Evolutionary conservation across 2,797 vertebrate genomes (phyloP), one percentile per base, ranked within the genome.

Genomic region (Myoxocephalus aenaeus): DNA sequence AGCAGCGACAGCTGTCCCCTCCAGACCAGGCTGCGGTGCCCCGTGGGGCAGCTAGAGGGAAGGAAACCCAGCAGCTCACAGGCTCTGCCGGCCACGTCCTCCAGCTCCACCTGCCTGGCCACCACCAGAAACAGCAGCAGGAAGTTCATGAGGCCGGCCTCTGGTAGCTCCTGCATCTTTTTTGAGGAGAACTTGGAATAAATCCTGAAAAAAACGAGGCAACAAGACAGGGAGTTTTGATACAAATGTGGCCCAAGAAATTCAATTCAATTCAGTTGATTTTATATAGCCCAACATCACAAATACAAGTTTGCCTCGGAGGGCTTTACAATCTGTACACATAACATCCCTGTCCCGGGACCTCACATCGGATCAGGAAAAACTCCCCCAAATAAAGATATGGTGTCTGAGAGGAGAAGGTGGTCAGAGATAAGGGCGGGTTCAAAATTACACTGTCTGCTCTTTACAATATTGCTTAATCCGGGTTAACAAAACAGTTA

Each of bases 171-270:
- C 86, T 96, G 95, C 97, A 99, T 99, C 91, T 97, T 97, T 87
- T 94, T 97, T 48, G 95, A 93, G 81, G 98, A 97, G 82, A 99
- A 99, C 89, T 98, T 99, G 34, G 98, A 99, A 93, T 97, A 99
- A 93, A 99, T 97, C 92, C 98, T 99, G 81, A 44, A 73, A 48
- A 81, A 66, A 58, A 4, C n/a, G 1, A 42, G 20, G 15, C 34
- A 74, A 40, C 48, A 42, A 20, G 10, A 42, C 14, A 58, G 66
- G n/a, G 3, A 75, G 22, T 54, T 54, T 4, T 11, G 3, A 50
- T 3, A n/a, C 10, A n/a, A 40, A n/a, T 18, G 15, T 22, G 32
- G 4, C n/a, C 58, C 8, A 73, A 25, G 17, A 57, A 32, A 4
- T n/a, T n/a, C n/a, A n/a, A n/a, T n/a, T n/a, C n/a, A n/a, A n/a